Evolutionary conservation across 1,140 invertebrate genomes (phyloP).

Genomic region (Daktulosphaira vitifoliae): DNA sequence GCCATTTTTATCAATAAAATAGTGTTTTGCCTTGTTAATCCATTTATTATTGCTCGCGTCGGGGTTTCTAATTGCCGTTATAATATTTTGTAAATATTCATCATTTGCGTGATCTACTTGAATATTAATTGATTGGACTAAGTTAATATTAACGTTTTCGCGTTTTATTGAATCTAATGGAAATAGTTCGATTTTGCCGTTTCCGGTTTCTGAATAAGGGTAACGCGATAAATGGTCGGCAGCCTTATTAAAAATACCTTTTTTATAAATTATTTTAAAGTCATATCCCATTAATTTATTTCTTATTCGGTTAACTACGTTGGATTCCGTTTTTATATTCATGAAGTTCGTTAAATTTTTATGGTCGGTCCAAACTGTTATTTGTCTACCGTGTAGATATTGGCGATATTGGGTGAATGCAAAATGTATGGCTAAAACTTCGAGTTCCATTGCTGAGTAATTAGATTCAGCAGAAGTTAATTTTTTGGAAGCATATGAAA

Average conservation of each 20-base stretch:
- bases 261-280: background rate
- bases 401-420: background rate
- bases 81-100: too few relatives aligned
- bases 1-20: too few relatives aligned
- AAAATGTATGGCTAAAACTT: background rate
- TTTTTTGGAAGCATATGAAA: background rate
- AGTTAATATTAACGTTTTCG: too few relatives aligned
- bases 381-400: background rate
- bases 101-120: too few relatives aligned
- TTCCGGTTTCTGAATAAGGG: background rate
- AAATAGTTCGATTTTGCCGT: too few relatives aligned
- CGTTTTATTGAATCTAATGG: too few relatives aligned
- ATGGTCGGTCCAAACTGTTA: background rate
- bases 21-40: too few relatives aligned
- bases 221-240: background rate
- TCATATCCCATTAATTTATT: background rate
- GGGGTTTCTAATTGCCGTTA: too few relatives aligned
- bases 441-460: background rate
- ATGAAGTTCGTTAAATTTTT: background rate
- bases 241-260: background rate
- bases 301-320: background rate
- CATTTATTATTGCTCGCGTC: too few relatives aligned
- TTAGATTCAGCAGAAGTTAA: background rate
- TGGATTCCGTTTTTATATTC: background rate
- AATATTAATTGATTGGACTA: too few relatives aligned